Percentiles rank a stretch among this genome's conserved stretches.
Conservation (phyloP, 2,888 invertebrate species). For the Ormyrus pomaceus region DNA sequence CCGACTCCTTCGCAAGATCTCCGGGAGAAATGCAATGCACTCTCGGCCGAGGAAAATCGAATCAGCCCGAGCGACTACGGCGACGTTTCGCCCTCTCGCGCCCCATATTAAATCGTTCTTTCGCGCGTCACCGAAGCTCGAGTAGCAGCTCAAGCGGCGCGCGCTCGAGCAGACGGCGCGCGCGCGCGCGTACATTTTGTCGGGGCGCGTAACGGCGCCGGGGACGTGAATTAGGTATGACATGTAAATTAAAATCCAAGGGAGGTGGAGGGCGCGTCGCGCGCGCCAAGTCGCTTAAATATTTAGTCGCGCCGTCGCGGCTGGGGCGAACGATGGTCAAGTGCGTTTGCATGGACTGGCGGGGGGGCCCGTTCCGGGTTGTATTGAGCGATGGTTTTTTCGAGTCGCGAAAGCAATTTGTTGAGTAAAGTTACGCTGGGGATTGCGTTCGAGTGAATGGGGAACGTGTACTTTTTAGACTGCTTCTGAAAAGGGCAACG, state of each 20-base stretch:
- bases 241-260: constrained; percentile 43
- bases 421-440: too few relatives aligned
- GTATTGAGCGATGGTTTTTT: too few relatives aligned
- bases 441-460: too few relatives aligned
- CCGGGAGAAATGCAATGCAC: too few relatives aligned
- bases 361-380: background rate
- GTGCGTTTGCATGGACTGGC: background rate
- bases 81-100: constrained; percentile 2
- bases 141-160: background rate
- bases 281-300: constrained; percentile 30
- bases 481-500: too few relatives aligned
- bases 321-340: background rate
- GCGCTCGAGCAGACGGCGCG: background rate
- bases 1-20: too few relatives aligned
- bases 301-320: background rate
- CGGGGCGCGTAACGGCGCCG: background rate
- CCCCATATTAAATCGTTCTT: constrained; percentile 38
- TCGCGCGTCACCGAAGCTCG: constrained; percentile 30
- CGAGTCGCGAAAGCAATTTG: too few relatives aligned
- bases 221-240: constrained; percentile 36
- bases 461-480: too few relatives aligned
- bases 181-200: background rate
- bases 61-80: constrained; percentile 13
- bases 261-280: background rate
- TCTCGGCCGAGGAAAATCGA: constrained; percentile 18